Evolutionary conservation across 2,888 invertebrate genomes (phyloP).

Genomic region (Sarcophaga rosellei): DNA sequence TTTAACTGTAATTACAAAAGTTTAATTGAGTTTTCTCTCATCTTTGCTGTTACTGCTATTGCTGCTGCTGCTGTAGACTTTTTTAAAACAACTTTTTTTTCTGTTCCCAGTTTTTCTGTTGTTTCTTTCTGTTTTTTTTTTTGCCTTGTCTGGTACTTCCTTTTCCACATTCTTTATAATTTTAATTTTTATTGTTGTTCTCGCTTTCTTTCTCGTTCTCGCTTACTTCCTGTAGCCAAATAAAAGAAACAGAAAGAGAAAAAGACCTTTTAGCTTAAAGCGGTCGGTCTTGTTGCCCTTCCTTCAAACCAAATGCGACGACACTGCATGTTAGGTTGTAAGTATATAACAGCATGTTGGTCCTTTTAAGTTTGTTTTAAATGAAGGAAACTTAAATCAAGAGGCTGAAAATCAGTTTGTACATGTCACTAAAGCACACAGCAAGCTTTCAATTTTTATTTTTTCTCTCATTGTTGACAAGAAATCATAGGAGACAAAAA

Average conservation of each 20-base stretch:
- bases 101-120: not conserved
- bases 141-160: constrained; percentile 58
- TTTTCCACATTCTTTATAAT: constrained; percentile 48
- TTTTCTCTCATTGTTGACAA: constrained; percentile 56
- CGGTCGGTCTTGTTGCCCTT: constrained; percentile 12
- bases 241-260: not conserved
- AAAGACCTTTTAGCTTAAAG: constrained; percentile 52
- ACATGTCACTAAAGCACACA: constrained; percentile 66
- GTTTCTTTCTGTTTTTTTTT: constrained; percentile 4
- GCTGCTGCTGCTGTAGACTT: not conserved
- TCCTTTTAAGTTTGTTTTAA: constrained; percentile 55
- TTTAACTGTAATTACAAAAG: constrained; percentile 81
- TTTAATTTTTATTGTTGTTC: constrained; percentile 29
- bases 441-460: constrained; percentile 66
- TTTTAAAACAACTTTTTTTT: not conserved
- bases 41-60: constrained; percentile 63
- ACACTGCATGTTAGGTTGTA: constrained; percentile 6
- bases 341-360: constrained; percentile 36
- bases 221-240: constrained; percentile 31
- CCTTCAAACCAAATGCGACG: constrained; percentile 2
- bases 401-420: constrained; percentile 68
- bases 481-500: not conserved
- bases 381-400: constrained; percentile 53
- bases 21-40: constrained; percentile 80
- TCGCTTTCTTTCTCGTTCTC: constrained; percentile 22